Base-by-base conservation (phyloP, 2,888 invertebrate genomes). In the Apoderus coryli region DNA sequence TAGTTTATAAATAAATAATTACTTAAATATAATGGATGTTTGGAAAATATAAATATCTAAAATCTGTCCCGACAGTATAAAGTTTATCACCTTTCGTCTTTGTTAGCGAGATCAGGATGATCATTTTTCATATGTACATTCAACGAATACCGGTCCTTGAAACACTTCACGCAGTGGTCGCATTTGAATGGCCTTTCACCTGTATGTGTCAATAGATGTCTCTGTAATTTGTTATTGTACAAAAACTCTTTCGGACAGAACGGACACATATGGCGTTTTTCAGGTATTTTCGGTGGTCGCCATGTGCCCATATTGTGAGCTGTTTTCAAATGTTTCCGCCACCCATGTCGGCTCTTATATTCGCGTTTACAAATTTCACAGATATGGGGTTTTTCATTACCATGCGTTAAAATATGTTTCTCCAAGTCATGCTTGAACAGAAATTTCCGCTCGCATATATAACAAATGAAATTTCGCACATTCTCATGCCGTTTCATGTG, bases 361-460 rank as follows among this genome's bases (percentile, higher is more conserved):
- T 45, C 45, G 25, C 46, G 48, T 9, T 39, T 23, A 27, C 49
- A 49, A 10, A 44, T 16, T 5, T 36, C 34, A 36, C 49, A 49
- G 22, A 45, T 44, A 13, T 42, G 46, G 6, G 39, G 31, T 14
- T 44, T 34, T 26, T 47, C 46, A 28, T 44, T 45, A 9, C 45
- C 44, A 32, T 48, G 49, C 9, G 45, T 45, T 27, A 42, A 44
- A 6, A 47, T 30, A 33, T 47, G 46, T 19, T 43, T 40, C 10
- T 38, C 42, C 19, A 50, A 30, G 24, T 46, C 48, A 6, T 43
- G 43, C 22, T 45, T 49, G 16, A 45, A 46, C 9, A 44, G 41
- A 32, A 48, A 50, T 23, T 59, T 56, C 44, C 67, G 67, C 1
- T 39, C 37, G 25, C 50, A 50, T 13, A 49, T 39, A 19, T 45